Conservation (phyloP, 2,888 invertebrate species). For the Acanthopleura granulata region DNA sequence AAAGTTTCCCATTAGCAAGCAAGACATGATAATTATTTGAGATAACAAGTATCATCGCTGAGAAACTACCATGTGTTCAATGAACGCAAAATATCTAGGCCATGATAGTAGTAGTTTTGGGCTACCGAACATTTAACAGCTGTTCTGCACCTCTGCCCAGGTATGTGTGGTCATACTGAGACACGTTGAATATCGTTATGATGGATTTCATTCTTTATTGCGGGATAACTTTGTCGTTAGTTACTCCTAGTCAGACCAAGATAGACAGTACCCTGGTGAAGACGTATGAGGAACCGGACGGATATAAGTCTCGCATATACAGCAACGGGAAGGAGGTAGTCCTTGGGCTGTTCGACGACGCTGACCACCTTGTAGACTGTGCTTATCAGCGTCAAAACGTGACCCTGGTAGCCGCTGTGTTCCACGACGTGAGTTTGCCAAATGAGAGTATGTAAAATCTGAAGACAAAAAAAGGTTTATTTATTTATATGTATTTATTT, state of each 20-base stretch:
- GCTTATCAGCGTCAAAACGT: background rate
- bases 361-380: background rate
- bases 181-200: too few relatives aligned
- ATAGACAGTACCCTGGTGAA: constrained; percentile 1
- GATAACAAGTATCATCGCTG: too few relatives aligned
- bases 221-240: background rate
- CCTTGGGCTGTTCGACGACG: background rate
- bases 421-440: constrained; percentile 10
- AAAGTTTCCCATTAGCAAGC: too few relatives aligned
- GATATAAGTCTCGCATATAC: background rate
- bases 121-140: too few relatives aligned
- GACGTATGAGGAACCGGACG: background rate
- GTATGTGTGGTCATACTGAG: too few relatives aligned
- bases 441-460: background rate
- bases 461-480: too few relatives aligned
- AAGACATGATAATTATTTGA: too few relatives aligned
- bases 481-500: too few relatives aligned
- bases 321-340: background rate
- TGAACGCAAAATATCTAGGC: too few relatives aligned
- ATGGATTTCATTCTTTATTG: background rate
- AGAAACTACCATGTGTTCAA: too few relatives aligned
- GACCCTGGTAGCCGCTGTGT: background rate
- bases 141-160: too few relatives aligned
- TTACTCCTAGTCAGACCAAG: background rate
- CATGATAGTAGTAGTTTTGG: too few relatives aligned